A percentile compares a stretch with the other conserved stretches of the same genome.
Evolutionary conservation across 2,113 vertebrate genomes (phyloP).

Genomic region (Hylia prasina): DNA sequence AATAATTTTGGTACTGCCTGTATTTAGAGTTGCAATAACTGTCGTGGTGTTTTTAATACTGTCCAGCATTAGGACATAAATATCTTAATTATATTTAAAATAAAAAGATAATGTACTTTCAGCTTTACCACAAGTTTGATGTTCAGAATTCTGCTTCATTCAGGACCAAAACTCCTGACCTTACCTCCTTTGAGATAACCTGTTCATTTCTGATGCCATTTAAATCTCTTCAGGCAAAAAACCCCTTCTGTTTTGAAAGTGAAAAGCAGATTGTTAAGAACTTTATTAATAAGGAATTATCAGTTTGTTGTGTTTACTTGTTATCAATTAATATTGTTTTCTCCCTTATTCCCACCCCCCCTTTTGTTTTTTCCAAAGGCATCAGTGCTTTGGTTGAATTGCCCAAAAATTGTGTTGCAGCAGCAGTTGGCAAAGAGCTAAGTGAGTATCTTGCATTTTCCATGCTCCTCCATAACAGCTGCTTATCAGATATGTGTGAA

Average conservation of each 20-base stretch:
- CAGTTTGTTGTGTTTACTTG: background rate
- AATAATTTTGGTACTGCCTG: background rate
- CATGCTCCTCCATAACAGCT: background rate
- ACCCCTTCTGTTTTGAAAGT: background rate
- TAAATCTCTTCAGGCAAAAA: background rate
- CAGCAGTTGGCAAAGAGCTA: constrained; percentile 88
- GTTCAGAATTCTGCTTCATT: background rate
- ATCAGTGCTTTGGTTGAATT: constrained; percentile 85
- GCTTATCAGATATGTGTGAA: background rate
- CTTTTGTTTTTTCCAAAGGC: constrained; percentile 68
- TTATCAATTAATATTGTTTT: background rate
- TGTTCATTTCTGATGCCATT: background rate
- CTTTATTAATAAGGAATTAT: background rate
- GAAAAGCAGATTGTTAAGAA: background rate
- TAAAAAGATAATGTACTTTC: background rate
- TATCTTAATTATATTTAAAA: background rate
- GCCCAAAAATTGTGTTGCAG: constrained; percentile 87
- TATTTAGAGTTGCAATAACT: background rate
- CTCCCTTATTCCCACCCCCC: background rate
- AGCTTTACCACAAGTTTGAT: background rate
- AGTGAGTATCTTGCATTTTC: constrained; percentile 71
- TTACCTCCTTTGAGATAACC: background rate
- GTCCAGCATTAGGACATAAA: background rate
- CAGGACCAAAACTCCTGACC: background rate
- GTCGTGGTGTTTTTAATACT: background rate